Evolutionary conservation across 2,797 vertebrate species (phyloP), one percentile per base, ranked within the genome.

Genomic region (Peromyscus nudipes): DNA sequence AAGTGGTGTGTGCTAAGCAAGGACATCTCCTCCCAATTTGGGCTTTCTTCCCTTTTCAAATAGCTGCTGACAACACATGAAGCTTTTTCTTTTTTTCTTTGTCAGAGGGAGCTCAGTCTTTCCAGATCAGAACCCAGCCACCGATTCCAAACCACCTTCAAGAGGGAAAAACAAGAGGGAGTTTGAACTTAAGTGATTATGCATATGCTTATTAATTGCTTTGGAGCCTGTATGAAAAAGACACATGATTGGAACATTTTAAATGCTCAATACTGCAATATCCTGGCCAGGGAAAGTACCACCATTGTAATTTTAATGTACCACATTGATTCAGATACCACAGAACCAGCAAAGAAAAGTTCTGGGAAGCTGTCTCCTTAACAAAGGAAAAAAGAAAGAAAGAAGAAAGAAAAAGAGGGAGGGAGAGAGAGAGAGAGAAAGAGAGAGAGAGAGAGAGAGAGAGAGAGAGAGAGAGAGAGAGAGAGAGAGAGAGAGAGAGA

Each of bases 281-380:
- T 29, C 46, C 55, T 46, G 43, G 80, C 71, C 49, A 2, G 29
- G 12, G 4, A 27, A 46, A 80, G 80, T 7, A 6, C 57, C 60
- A 4, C 4, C 21, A 13, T 43, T 85, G 9, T 19, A 57, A 29
- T 75, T 43, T 86, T 86, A 76, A 75, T 52, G 2, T 43, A 55
- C 34, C 69, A 4, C 57, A 37, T 82, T 62, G 64, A 79, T 80
- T 82, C 62, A 83, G n/a, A 89, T 25, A 64, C 57, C 31, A 60
- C 60, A 43, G 25, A 92, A 37, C 46, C 17, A 49, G 52, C 29
- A 86, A 95, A 80, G 6, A 19, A 40, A 69, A 49, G 23, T 37
- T 92, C 86, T 62, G 85, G 55, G 55, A 92, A 96, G 67, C 89
- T 83, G 52, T 80, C 67, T 90, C 16, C 71, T 69, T 43, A 85